These are phyloP conservation scores for Luidia sarsii DNA, from an alignment of 53 echinoderm and acorn worm genomes.

Conservation along the genomic window DNA sequence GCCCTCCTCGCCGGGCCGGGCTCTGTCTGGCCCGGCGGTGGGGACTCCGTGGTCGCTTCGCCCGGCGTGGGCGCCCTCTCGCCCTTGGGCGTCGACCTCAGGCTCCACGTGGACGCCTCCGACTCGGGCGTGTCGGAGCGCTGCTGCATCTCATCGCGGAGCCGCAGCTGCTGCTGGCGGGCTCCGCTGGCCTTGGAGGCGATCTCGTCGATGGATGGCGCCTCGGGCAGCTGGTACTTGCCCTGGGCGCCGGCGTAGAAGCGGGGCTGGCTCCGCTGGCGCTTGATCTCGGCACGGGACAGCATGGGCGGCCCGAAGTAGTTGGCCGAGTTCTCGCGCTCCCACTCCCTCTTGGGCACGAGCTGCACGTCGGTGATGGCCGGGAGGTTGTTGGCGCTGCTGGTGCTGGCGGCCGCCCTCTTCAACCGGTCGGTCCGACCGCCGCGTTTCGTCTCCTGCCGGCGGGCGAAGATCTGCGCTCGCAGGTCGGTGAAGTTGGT, in stretches of 20 bases:
- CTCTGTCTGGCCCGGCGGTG: too few relatives aligned
- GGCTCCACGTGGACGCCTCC: background rate
- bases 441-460: background rate
- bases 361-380: constrained; percentile 69
- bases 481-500: constrained; percentile 81
- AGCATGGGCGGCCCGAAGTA: constrained; percentile 86
- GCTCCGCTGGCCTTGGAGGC: constrained; percentile 11
- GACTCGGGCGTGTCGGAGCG: constrained; percentile 17
- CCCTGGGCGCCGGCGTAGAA: constrained; percentile 83
- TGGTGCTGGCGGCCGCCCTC: background rate
- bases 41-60: too few relatives aligned
- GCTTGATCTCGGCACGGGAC: constrained; percentile 71
- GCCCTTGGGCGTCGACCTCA: constrained; percentile 1
- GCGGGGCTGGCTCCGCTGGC: constrained; percentile 77
- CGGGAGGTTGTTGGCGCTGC: constrained; percentile 22
- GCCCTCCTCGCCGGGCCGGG: too few relatives aligned
- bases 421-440: background rate
- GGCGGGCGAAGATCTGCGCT: constrained; percentile 67
- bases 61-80: too few relatives aligned
- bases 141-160: background rate
- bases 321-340: constrained; percentile 84
- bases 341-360: constrained; percentile 60
- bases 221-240: constrained; percentile 41
- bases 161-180: constrained; percentile 1
- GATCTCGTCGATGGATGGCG: constrained; percentile 42